Evolutionary conservation across 2,888 invertebrate genomes (phyloP).

Genomic region (Noctua pronuba): DNA sequence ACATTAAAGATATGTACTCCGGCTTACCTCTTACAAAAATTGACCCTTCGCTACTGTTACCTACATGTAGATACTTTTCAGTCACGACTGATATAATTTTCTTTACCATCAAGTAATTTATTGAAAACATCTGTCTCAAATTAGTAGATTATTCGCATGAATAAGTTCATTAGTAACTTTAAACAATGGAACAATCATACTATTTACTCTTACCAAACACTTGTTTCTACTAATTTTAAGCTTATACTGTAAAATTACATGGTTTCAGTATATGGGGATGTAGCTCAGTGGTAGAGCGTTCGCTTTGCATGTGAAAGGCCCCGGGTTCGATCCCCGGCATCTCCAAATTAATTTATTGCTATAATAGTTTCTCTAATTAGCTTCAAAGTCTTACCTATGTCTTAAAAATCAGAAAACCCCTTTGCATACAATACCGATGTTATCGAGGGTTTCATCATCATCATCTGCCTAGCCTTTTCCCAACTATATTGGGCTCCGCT

Average conservation of each 20-base stretch:
- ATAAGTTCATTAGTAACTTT: slow-evolving; percentile 41
- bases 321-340: slow-evolving; percentile 99
- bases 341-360: slow-evolving; percentile 88
- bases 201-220: background rate
- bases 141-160: background rate
- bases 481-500: too few species aligned
- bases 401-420: background rate
- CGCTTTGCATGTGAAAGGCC: slow-evolving; percentile 99
- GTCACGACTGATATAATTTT: background rate
- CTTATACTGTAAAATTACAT: background rate
- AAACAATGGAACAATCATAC: slow-evolving; percentile 18
- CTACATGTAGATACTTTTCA: background rate
- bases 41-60: background rate
- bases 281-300: slow-evolving; percentile 99
- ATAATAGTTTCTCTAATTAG: background rate
- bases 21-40: too few species aligned
- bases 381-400: background rate
- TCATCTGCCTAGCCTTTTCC: too few species aligned
- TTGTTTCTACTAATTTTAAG: background rate
- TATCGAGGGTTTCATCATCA: background rate
- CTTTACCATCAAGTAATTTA: background rate
- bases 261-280: slow-evolving; percentile 90
- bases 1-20: too few species aligned
- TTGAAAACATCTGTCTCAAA: slow-evolving; percentile 13
- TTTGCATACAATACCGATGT: background rate